phyloP scores from a whole-genome alignment of 1,140 invertebrate species.

The Wiebesia pumilae region DNA sequence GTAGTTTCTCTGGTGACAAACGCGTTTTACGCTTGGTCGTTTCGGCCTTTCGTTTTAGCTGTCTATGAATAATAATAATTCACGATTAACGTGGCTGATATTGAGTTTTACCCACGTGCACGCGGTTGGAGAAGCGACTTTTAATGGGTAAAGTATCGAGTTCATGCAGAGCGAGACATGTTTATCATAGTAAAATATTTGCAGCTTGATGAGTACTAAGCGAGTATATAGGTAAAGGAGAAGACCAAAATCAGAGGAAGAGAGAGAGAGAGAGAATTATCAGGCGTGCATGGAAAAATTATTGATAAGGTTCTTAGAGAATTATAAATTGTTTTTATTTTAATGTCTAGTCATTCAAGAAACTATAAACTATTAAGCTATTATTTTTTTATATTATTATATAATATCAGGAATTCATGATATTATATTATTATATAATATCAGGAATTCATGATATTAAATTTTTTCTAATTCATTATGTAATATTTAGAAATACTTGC shows the following conservation, averaged over 20 bases:
- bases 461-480: no score
- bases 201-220: constrained; percentile 43
- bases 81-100: constrained; percentile 58
- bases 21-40: constrained; percentile 4
- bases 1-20: constrained; percentile 48
- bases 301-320: no score
- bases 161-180: background rate
- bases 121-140: constrained; percentile 27
- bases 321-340: no score
- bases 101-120: constrained; percentile 22
- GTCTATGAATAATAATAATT: constrained; percentile 58
- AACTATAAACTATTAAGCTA: no score
- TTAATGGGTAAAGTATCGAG: constrained; percentile 48
- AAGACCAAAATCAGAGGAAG: background rate
- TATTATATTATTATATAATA: no score
- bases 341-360: no score
- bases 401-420: no score
- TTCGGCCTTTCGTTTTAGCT: constrained; percentile 43
- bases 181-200: constrained; percentile 54
- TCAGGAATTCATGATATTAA: no score
- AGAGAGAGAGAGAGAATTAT: background rate
- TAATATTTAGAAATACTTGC: no score
- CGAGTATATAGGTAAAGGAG: background rate
- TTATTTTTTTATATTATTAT: no score
- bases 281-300: background rate